A percentile compares a stretch with the other conserved stretches of the same genome.
phyloP scores from a whole-genome alignment of 2,113 vertebrate species.

The Polyodon spathula region DNA sequence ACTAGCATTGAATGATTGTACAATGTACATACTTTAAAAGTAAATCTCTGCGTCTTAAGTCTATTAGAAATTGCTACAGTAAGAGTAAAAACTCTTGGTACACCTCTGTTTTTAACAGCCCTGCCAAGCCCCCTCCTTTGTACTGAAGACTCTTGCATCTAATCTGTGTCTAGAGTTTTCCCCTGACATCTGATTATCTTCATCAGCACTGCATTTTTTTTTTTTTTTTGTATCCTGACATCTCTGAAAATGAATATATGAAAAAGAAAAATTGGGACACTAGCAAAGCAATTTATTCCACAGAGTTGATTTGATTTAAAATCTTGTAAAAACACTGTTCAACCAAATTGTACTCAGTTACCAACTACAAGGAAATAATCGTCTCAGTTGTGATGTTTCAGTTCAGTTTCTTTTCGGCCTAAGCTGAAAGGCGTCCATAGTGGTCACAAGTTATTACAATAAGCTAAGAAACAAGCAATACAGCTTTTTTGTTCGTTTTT shows the following conservation, averaged over 20 bases:
- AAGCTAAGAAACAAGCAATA: too few relatives aligned
- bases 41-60: too few relatives aligned
- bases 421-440: conserved; percentile 13
- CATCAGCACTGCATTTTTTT: conserved; percentile 8
- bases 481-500: too few relatives aligned
- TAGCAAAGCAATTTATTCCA: conserved; percentile 14
- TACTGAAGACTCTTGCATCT: conserved; percentile 2
- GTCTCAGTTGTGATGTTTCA: conserved; percentile 11
- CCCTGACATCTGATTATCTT: conserved; percentile 13
- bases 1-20: too few relatives aligned
- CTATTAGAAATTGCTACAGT: too few relatives aligned
- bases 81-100: neutral
- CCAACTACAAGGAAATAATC: neutral
- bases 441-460: too few relatives aligned
- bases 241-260: conserved; percentile 23
- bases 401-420: conserved; percentile 15
- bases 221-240: conserved; percentile 13
- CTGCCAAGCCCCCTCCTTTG: neutral
- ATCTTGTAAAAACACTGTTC: conserved; percentile 7
- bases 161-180: neutral
- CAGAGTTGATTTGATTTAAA: conserved; percentile 9
- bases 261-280: conserved; percentile 15
- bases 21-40: too few relatives aligned
- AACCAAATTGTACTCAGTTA: conserved; percentile 16
- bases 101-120: conserved; percentile 1